Conservation (phyloP, 1,140 invertebrate genomes). For the Drosophila grimshawi region DNA sequence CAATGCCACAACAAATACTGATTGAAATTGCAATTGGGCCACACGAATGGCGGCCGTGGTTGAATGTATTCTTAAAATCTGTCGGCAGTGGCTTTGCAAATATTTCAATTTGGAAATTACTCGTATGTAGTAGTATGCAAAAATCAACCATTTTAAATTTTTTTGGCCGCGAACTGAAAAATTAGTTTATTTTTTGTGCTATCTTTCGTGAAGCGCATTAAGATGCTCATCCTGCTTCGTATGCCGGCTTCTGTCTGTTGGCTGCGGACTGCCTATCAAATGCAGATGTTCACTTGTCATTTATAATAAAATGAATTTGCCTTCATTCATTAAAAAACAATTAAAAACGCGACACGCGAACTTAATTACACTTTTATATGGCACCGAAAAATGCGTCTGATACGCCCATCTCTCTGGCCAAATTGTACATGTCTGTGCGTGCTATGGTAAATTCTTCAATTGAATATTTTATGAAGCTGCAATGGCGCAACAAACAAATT, state of each 20-base stretch:
- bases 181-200: too few relatives aligned
- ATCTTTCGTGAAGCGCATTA: conserved; percentile 28
- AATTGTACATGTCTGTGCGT: conserved; percentile 28
- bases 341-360: conserved; percentile 75
- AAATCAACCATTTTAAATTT: not conserved
- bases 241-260: not conserved
- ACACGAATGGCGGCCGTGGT: not conserved
- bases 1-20: conserved; percentile 9
- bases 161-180: too few relatives aligned
- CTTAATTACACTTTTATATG: conserved; percentile 77
- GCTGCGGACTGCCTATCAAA: conserved; percentile 42
- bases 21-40: conserved; percentile 23
- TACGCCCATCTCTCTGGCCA: not conserved
- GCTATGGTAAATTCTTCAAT: conserved; percentile 45
- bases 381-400: conserved; percentile 42
- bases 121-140: not conserved
- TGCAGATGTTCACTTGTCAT: conserved; percentile 50
- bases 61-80: conserved; percentile 3
- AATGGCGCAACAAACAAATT: conserved; percentile 33
- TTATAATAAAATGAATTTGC: conserved; percentile 57
- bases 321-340: conserved; percentile 77
- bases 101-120: conserved; percentile 15
- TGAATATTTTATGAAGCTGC: conserved; percentile 66
- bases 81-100: conserved; percentile 3
- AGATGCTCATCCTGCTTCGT: not conserved